Evolutionary conservation across 2,797 vertebrate genomes (phyloP), one percentile per base, ranked within the genome.

Genomic region (Lateolabrax maculatus): DNA sequence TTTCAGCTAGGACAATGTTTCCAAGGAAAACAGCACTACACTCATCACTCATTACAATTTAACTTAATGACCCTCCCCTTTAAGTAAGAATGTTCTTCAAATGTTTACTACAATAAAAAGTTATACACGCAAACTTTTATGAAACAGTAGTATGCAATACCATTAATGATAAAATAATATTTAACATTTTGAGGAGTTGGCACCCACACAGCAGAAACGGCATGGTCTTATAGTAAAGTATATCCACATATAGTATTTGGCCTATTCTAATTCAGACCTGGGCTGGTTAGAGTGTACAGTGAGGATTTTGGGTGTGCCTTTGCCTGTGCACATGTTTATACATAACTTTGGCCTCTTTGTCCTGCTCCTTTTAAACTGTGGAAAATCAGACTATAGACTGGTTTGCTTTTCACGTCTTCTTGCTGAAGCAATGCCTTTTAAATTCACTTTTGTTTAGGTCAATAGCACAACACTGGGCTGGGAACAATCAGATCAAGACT

Each of bases 271-370:
- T 21, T 70, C 46, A 65, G 63, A 27, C 29, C n/a, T 21, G 23
- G 52, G 13, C 36, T 56, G 21, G 27, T 70, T 23, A 8, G 31
- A 23, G 18, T 3, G 5, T 44, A 23, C 55, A 16, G 19, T 44
- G 48, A 46, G 44, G 51, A 21, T 41, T 58, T 29, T 49, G 64
- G 29, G 34, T 71, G 70, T 58, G 61, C 21, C 9, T 43, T 43
- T 58, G 60, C 7, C 16, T 71, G 46, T 21, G 11, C 36, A 25
- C 49, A 49, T 37, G n/a, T 65, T 79, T 39, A 56, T n/a, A 51
- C 11, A 10, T 27, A 56, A 74, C 55, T 15, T 21, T 56, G 43
- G 9, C 25, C 21, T 41, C 9, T 53, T 46, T 44, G 3, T 46
- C 5, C 37, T 39, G 46, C 53, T 49, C 15, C 73, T 60, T 60